Evolutionary conservation across 2,888 invertebrate species (phyloP).

Genomic region (Macrosiphum euphorbiae): DNA sequence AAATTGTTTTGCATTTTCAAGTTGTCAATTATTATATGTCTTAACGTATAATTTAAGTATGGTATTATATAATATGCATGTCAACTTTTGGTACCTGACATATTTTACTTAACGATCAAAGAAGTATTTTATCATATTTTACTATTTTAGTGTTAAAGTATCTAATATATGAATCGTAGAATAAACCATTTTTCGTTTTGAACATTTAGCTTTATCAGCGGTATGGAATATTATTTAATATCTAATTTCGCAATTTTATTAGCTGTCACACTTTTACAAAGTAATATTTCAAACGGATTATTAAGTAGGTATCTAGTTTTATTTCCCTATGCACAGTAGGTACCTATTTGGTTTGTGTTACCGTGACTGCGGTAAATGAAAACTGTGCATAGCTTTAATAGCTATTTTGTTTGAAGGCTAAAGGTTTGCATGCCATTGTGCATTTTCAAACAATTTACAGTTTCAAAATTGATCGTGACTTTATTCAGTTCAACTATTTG

Average conservation of each 20-base stretch:
- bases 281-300: background rate
- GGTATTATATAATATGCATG: background rate
- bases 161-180: too few relatives aligned
- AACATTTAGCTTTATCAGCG: too few relatives aligned
- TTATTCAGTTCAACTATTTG: constrained; percentile 2
- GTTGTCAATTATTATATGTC: background rate
- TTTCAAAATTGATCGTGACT: constrained; percentile 53
- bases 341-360: background rate
- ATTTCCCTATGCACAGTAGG: background rate
- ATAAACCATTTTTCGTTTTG: background rate
- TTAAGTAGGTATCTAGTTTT: background rate
- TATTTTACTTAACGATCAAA: background rate
- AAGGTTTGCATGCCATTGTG: constrained; percentile 43
- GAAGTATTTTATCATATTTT: background rate
- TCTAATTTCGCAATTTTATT: background rate
- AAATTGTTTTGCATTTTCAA: background rate
- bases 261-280: background rate
- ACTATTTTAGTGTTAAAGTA: background rate
- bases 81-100: background rate
- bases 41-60: background rate
- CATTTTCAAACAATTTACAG: constrained; percentile 56
- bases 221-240: background rate
- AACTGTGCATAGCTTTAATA: background rate
- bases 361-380: constrained; percentile 42
- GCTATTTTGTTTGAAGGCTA: constrained; percentile 15